A percentile compares a stretch with the other conserved stretches of the same genome.
Conservation (phyloP, 2,113 vertebrate genomes). For the Aldabrachelys gigantea region DNA sequence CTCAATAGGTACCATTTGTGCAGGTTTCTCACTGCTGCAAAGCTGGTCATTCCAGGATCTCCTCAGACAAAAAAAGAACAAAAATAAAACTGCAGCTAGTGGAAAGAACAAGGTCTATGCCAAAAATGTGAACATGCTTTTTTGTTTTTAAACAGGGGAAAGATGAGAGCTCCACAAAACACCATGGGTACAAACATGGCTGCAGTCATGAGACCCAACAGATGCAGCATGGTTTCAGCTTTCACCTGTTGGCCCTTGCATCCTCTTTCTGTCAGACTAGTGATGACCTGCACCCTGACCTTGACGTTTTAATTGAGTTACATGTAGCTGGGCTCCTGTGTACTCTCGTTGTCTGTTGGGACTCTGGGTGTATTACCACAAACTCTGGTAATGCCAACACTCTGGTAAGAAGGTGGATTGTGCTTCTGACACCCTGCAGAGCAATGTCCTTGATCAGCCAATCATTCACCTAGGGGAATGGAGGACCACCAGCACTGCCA, state of each 20-base stretch:
- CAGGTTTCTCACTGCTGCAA: neutral
- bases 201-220: neutral
- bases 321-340: neutral
- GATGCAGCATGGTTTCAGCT: neutral
- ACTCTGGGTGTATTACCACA: neutral
- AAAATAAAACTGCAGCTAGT: neutral
- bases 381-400: neutral
- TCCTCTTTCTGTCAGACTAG: neutral
- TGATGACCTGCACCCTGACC: neutral
- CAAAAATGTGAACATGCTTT: neutral
- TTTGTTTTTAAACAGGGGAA: neutral
- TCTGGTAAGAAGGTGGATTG: neutral
- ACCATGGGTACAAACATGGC: neutral
- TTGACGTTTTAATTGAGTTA: neutral
- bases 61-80: neutral
- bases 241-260: neutral
- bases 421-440: neutral
- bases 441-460: neutral
- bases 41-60: neutral
- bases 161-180: neutral
- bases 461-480: neutral
- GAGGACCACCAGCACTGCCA: neutral
- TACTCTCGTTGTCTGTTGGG: neutral
- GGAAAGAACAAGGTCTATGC: neutral
- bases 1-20: neutral